These are phyloP conservation scores for Hemibagrus wyckioides DNA, from an alignment of 2,113 vertebrate genomes.

Conservation along the genomic window DNA sequence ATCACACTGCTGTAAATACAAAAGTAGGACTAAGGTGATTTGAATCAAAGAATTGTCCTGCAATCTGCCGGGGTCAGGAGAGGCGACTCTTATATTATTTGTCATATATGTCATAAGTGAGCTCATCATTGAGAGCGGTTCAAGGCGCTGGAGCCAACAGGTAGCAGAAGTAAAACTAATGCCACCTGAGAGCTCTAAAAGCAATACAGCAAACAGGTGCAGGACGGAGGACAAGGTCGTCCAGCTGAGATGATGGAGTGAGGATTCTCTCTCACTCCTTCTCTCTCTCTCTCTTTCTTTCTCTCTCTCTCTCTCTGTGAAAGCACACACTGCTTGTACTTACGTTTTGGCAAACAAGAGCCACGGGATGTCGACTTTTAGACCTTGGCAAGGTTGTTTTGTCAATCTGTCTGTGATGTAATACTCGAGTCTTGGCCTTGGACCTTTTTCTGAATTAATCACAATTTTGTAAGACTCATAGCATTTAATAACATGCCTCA, in stretches of 20 bases:
- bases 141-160: neutral
- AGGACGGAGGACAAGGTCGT: neutral
- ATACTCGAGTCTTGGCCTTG: neutral
- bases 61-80: neutral
- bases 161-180: neutral
- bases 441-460: neutral
- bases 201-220: neutral
- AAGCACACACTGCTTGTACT: neutral
- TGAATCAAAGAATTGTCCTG: neutral
- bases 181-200: neutral
- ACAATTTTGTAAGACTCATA: neutral
- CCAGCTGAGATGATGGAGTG: slow-evolving; percentile 33
- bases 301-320: neutral
- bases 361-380: neutral
- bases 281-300: neutral
- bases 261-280: neutral
- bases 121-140: neutral
- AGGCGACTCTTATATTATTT: neutral
- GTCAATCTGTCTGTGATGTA: neutral
- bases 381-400: neutral
- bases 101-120: neutral
- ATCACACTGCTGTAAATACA: neutral
- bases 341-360: neutral
- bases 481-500: neutral
- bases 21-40: neutral